Evolutionary conservation across 35 echinoderm and acorn worm genomes (phyloP), one percentile per base, ranked within the genome.

Genomic region (Strongylocentrotus purpuratus): DNA sequence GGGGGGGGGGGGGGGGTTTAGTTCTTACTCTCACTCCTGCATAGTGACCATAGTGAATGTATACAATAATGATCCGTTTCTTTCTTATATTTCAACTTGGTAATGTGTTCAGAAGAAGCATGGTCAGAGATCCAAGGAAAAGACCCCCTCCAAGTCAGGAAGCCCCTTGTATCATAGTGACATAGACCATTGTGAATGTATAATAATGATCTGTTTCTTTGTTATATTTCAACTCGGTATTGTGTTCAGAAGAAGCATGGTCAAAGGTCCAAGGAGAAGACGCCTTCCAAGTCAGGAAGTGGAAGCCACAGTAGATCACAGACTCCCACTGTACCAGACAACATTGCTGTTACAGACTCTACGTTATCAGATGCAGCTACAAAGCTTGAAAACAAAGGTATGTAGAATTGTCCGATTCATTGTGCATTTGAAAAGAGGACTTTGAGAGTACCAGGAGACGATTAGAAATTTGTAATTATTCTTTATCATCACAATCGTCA

Each of bases 361-460:
- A 99, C 97, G 9, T 95, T 98, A 94, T 94, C 97, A 89, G 95
- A 95, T 90, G 98, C 98, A 86, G 96, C 96, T 28, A 45, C n/a
- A 15, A 96, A 97, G 47, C 94, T 99, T 55, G 89, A 95, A 85
- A 58, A 33, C 15, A 93, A 50, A 78, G 65, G 65, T 78, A 78
- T 78, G 20, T 7, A 5, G 65, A 78, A 78, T 8, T 28, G 2
- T 78, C 28, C 50, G 11, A 55, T 55, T 86, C 9, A 31, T 13
- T 31, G n/a, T 86, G 25, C 20, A 31, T 31, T 33, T 31, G 85
- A 22, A 33, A 86, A 86, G 33, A 86, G 1, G n/a, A 31, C 85
- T 2, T 52, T 52, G 48, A 52, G 50, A 55, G 50, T 12, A 55
- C 15, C 50, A 55, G 48, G 48, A 50, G 7, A 10, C 8, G 7